These are phyloP conservation scores for Clarias magur DNA, from an alignment of 2,113 vertebrate species.

Conservation along the genomic window DNA sequence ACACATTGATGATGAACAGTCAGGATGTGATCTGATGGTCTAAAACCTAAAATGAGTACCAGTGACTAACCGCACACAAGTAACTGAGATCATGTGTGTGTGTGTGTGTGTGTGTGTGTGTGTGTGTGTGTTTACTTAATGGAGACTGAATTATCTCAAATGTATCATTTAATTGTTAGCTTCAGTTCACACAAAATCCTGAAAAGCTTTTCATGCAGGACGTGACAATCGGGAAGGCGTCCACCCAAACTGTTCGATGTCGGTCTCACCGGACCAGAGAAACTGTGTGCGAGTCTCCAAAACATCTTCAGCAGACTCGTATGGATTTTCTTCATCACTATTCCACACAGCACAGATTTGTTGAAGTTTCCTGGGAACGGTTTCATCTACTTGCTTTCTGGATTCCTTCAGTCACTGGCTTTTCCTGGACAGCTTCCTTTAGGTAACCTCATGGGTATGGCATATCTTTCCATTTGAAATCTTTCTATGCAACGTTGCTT, in stretches of 20 bases:
- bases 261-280: too few species aligned
- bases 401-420: not conserved
- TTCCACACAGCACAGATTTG: too few species aligned
- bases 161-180: not conserved
- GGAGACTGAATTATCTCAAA: too few species aligned
- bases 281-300: too few species aligned
- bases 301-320: too few species aligned
- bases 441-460: not conserved
- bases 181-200: not conserved
- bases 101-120: conserved; percentile 7
- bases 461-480: not conserved
- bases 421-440: not conserved
- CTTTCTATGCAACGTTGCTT: not conserved
- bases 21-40: conserved; percentile 34
- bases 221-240: not conserved
- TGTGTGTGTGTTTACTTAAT: too few species aligned
- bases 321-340: too few species aligned
- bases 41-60: conserved; percentile 1
- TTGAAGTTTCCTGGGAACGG: too few species aligned
- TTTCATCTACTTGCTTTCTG: too few species aligned
- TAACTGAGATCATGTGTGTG: conserved; percentile 5
- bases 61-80: conserved; percentile 9
- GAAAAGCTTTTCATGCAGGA: not conserved
- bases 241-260: not conserved
- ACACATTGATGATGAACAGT: conserved; percentile 22